phyloP scores from a whole-genome alignment of 2,888 invertebrate species.

The Allygus modestus region DNA sequence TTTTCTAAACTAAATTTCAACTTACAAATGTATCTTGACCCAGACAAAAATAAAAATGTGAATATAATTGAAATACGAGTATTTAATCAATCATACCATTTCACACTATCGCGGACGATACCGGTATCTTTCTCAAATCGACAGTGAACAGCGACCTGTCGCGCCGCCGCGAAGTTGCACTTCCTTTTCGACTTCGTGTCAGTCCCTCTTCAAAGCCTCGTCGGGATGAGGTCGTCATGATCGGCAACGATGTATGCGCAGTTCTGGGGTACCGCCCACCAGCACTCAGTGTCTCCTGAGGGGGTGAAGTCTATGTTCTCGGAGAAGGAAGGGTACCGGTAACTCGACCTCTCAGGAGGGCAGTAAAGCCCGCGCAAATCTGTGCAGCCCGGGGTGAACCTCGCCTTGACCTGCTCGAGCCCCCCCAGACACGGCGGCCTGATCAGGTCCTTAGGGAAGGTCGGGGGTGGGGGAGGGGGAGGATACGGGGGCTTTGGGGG shows the following conservation, averaged over 20 bases:
- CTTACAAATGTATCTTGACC: too few species aligned
- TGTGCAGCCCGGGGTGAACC: background rate
- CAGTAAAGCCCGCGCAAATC: background rate
- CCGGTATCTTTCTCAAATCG: too few species aligned
- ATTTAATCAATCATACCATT: too few species aligned
- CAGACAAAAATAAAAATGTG: too few species aligned
- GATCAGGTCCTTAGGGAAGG: slow-evolving; percentile 20
- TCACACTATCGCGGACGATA: too few species aligned
- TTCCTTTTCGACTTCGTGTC: too few species aligned
- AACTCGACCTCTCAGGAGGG: background rate
- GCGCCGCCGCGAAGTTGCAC: too few species aligned
- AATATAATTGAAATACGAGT: too few species aligned
- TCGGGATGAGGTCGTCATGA: background rate
- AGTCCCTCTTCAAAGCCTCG: background rate
- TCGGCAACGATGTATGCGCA: background rate
- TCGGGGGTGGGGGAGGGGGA: background rate
- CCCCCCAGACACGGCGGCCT: slow-evolving; percentile 1
- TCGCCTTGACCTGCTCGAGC: background rate
- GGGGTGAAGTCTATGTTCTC: slow-evolving; percentile 53
- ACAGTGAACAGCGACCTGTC: too few species aligned
- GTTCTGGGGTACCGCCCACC: slow-evolving; percentile 15
- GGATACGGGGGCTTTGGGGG: background rate
- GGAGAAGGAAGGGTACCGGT: slow-evolving; percentile 39
- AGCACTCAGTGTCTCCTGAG: slow-evolving; percentile 11
- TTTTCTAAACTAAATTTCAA: too few species aligned